Percentiles rank a stretch among this genome's conserved stretches.
These are phyloP conservation scores for Hylyphantes graminicola DNA, from an alignment of 1,140 invertebrate species.

Conservation along the genomic window DNA sequence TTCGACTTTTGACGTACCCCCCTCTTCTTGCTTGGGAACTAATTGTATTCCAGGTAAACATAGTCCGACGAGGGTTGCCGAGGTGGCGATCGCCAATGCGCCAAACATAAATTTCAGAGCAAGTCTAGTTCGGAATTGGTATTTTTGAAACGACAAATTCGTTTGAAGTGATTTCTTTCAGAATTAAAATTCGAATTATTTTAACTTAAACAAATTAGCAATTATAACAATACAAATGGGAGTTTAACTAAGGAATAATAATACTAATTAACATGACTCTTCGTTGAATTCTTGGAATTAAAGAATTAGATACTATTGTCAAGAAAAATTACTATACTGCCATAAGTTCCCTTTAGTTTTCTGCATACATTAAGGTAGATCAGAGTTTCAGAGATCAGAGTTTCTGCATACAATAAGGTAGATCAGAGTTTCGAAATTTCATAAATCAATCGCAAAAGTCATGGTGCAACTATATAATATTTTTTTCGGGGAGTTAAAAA, in stretches of 20 bases:
- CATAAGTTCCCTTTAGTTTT: too few relatives aligned
- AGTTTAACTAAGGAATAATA: not conserved
- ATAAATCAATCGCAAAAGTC: too few relatives aligned
- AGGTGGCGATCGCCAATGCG: not conserved
- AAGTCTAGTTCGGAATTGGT: not conserved
- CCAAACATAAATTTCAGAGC: not conserved
- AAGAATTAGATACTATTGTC: too few relatives aligned
- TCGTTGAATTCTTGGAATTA: too few relatives aligned
- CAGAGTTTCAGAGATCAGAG: too few relatives aligned
- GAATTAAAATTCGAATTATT: not conserved
- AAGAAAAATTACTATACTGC: too few relatives aligned
- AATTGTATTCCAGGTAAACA: conserved; percentile 25
- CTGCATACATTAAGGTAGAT: too few relatives aligned
- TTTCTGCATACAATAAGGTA: too few relatives aligned
- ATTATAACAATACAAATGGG: not conserved
- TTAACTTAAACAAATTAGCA: not conserved
- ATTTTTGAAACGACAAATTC: not conserved
- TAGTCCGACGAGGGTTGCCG: not conserved
- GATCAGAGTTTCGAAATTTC: too few relatives aligned
- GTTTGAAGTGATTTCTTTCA: not conserved
- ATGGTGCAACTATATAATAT: too few relatives aligned
- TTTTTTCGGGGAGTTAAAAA: too few relatives aligned
- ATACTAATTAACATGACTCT: not conserved
- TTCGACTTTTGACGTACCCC: not conserved
- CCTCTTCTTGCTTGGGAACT: not conserved